phyloP scores from a whole-genome alignment of 2,113 vertebrate genomes.

The Phrynocephalus versicolor region DNA sequence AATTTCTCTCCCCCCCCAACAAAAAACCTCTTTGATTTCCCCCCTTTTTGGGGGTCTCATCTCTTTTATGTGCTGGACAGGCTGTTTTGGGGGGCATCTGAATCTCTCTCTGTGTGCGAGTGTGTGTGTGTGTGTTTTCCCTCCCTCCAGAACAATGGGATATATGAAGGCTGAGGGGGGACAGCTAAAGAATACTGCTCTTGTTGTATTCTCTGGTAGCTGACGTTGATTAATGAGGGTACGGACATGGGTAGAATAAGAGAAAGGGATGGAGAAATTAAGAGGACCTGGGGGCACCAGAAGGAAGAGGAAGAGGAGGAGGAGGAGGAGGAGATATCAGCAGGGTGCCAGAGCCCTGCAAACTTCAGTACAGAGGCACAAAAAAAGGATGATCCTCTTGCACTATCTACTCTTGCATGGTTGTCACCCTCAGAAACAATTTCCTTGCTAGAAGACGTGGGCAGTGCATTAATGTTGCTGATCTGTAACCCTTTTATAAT shows the following conservation, averaged over 20 bases:
- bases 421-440: rapidly evolving
- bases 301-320: conserved; percentile 56
- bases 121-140: background rate
- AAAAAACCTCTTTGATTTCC: conserved; percentile 68
- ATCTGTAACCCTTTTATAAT: too few relatives aligned
- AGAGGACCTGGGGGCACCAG: conserved; percentile 81
- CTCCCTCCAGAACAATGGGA: conserved; percentile 84
- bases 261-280: conserved; percentile 80
- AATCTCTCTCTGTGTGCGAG: too few relatives aligned
- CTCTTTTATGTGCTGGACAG: conserved; percentile 80
- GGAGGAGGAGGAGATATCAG: conserved; percentile 78
- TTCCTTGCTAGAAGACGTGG: background rate
- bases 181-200: conserved; percentile 85
- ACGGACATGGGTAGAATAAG: conserved; percentile 88
- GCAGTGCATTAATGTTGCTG: too few relatives aligned
- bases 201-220: conserved; percentile 82
- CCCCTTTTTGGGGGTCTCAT: background rate
- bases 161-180: conserved; percentile 84
- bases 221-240: conserved; percentile 94
- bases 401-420: rapidly evolving
- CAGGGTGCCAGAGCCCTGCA: conserved; percentile 50
- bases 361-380: conserved; percentile 31
- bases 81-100: conserved; percentile 87
- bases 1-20: background rate
- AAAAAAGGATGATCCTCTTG: background rate